A percentile compares a stretch with the other conserved stretches of the same genome.
Conservation (phyloP, 2,888 invertebrate genomes). For the Carcina quercana region DNA sequence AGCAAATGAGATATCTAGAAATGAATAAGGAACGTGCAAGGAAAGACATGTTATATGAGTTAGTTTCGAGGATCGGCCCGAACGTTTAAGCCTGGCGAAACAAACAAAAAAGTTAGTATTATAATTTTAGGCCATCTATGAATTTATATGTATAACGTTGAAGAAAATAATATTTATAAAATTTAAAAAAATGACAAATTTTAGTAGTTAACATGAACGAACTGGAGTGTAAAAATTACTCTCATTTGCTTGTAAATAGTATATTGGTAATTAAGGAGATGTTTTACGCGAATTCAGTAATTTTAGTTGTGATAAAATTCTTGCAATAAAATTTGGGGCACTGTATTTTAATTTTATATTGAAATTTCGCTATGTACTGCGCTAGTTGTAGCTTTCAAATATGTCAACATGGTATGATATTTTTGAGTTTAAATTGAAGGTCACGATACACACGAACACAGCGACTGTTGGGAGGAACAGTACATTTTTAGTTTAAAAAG, state of each 20-base stretch:
- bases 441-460: conserved; percentile 38
- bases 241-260: conserved; percentile 69
- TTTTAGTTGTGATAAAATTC: conserved; percentile 55
- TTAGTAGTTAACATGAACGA: conserved; percentile 55
- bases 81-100: conserved; percentile 20
- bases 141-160: conserved; percentile 58
- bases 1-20: too few species aligned
- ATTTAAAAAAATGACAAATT: conserved; percentile 57
- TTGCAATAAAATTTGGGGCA: conserved; percentile 54
- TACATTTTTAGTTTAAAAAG: too few species aligned
- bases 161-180: conserved; percentile 55
- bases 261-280: conserved; percentile 46
- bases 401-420: too few species aligned
- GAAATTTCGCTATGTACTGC: conserved; percentile 38
- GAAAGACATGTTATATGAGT: conserved; percentile 26
- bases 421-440: too few species aligned
- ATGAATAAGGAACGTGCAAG: conserved; percentile 34
- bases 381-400: conserved; percentile 41
- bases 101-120: conserved; percentile 34
- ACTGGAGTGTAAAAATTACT: conserved; percentile 55
- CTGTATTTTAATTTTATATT: conserved; percentile 30
- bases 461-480: conserved; percentile 33
- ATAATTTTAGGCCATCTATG: conserved; percentile 26
- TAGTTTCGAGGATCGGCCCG: conserved; percentile 9
- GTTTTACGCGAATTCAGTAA: conserved; percentile 31